phyloP scores from a whole-genome alignment of 2,797 vertebrate genomes.

The Glyptemys insculpta region DNA sequence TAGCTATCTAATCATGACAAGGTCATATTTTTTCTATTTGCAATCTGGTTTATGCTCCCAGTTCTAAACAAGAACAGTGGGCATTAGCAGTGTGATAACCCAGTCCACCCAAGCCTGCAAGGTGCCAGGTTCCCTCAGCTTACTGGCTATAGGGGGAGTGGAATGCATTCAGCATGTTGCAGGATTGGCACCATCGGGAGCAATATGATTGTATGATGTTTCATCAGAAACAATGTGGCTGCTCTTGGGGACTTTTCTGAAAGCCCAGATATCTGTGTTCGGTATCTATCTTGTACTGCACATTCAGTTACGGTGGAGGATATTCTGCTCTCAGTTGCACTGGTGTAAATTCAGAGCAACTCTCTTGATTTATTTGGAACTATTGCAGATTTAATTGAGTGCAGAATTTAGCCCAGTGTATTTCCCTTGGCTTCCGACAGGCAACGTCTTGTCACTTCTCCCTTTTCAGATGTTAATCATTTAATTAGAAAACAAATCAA shows the following conservation, averaged over 20 bases:
- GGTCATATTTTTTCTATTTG: not conserved
- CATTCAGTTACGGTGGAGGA: not conserved
- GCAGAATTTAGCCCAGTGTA: not conserved
- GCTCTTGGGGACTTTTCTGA: not conserved
- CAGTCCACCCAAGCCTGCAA: not conserved
- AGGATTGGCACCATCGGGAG: accelerated
- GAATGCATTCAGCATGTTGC: accelerated
- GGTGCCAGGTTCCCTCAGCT: not conserved
- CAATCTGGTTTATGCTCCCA: not conserved
- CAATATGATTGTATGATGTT: not conserved
- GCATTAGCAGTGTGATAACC: not conserved
- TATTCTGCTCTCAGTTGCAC: not conserved
- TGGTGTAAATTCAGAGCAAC: not conserved
- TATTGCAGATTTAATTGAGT: not conserved
- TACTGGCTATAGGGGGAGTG: not conserved
- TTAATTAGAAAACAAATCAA: not conserved
- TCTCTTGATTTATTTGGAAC: not conserved
- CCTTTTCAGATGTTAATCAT: not conserved
- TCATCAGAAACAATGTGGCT: accelerated
- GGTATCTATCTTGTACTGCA: not conserved
- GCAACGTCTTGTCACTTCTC: not conserved
- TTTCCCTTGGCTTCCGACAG: constrained; percentile 13
- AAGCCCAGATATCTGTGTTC: not conserved
- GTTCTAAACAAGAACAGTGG: not conserved
- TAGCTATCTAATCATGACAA: not conserved